Percentiles rank a stretch among this genome's conserved stretches.
These are phyloP conservation scores for Myotis davidii DNA, from an alignment of 2,113 vertebrate species.

Conservation along the genomic window DNA sequence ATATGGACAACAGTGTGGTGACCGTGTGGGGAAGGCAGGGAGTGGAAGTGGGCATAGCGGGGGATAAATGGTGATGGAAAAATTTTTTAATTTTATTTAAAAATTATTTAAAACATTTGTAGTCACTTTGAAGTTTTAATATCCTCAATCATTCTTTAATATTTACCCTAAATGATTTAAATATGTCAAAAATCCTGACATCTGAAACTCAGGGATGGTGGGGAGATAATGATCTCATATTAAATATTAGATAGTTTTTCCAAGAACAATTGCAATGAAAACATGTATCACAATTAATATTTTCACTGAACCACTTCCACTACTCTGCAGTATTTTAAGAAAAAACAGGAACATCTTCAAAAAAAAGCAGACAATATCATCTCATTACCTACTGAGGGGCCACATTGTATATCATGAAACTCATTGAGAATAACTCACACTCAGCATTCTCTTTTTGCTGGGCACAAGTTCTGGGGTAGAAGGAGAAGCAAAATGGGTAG, in stretches of 20 bases:
- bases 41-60: neutral
- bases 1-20: neutral
- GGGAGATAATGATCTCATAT: neutral
- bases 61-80: neutral
- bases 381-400: neutral
- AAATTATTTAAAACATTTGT: conserved; percentile 13
- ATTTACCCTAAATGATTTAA: neutral
- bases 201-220: neutral
- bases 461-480: neutral
- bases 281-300: neutral
- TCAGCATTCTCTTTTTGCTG: neutral
- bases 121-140: neutral
- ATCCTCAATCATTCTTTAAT: neutral
- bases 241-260: neutral
- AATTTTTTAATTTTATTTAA: neutral
- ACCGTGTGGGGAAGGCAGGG: neutral
- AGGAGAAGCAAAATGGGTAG: neutral
- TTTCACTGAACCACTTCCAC: conserved; percentile 17
- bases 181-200: neutral
- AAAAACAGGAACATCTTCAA: neutral
- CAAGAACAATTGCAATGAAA: neutral
- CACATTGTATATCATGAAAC: neutral
- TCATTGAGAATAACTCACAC: neutral
- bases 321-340: neutral
- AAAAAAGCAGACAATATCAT: neutral